Percentiles rank a stretch among this genome's conserved stretches.
phyloP scores from a whole-genome alignment of 2,888 invertebrate species.

The Xanthostigma xanthostigma region DNA sequence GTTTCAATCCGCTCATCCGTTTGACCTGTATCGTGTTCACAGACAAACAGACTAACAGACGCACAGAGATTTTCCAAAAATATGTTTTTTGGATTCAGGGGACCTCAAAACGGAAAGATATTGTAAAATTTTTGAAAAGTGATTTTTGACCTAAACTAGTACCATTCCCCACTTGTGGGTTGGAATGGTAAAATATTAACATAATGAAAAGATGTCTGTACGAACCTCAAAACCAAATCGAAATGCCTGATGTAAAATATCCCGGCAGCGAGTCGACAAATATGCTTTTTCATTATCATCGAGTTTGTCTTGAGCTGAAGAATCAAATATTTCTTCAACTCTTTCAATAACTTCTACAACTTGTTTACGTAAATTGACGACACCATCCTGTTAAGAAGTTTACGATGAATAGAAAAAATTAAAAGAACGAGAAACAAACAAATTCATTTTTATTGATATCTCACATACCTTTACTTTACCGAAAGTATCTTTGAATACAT shows the following conservation, averaged over 20 bases:
- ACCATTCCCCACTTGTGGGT: too few species aligned
- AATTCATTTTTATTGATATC: not conserved
- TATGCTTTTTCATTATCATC: constrained; percentile 42
- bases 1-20: too few species aligned
- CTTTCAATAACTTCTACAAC: constrained; percentile 39
- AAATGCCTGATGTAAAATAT: constrained; percentile 74
- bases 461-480: constrained; percentile 2
- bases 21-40: too few species aligned
- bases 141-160: too few species aligned
- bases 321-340: constrained; percentile 36
- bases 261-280: constrained; percentile 48
- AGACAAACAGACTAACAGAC: too few species aligned
- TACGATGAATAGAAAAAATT: constrained; percentile 5
- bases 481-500: constrained; percentile 8
- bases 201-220: not conserved
- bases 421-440: constrained; percentile 1
- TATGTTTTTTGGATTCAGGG: too few species aligned
- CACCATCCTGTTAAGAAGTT: constrained; percentile 29
- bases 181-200: not conserved
- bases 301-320: constrained; percentile 34
- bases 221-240: constrained; percentile 77
- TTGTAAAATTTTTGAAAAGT: too few species aligned
- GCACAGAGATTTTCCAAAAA: too few species aligned
- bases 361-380: constrained; percentile 38
- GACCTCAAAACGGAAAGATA: too few species aligned